phyloP scores from a whole-genome alignment of 2,113 vertebrate species.

The Arizona elegans region DNA sequence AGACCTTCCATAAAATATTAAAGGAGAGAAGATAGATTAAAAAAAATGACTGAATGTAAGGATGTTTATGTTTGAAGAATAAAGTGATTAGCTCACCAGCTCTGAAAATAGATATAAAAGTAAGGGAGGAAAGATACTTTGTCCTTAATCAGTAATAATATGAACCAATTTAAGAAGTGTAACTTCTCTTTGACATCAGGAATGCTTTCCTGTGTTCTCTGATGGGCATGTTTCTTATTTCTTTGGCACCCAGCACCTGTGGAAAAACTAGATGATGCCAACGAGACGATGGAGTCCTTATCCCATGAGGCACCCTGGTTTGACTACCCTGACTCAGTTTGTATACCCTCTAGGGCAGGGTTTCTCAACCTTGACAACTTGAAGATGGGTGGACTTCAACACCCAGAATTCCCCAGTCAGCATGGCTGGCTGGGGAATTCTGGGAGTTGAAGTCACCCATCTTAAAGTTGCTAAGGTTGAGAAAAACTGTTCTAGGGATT shows the following conservation, averaged over 20 bases:
- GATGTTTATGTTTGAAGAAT: not conserved
- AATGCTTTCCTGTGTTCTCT: not conserved
- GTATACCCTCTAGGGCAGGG: no score
- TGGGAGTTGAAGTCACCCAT: no score
- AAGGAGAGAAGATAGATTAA: no score
- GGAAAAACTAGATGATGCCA: not conserved
- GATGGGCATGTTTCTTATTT: not conserved
- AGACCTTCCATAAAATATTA: not conserved
- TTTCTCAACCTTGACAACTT: no score
- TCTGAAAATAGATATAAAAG: not conserved
- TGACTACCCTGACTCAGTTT: conserved; percentile 57
- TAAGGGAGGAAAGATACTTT: not conserved
- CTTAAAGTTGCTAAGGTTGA: no score
- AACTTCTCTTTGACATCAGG: not conserved
- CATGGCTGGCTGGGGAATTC: no score
- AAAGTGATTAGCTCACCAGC: not conserved
- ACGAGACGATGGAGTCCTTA: not conserved
- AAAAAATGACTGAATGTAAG: no score
- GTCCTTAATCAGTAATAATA: not conserved
- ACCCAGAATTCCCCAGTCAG: no score
- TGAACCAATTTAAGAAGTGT: not conserved
- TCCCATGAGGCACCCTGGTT: conserved; percentile 39
- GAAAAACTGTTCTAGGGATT: no score
- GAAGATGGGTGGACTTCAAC: no score
- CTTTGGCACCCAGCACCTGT: not conserved